Evolutionary conservation across 2,888 invertebrate genomes (phyloP).

Genomic region (Melipona bicolor): DNA sequence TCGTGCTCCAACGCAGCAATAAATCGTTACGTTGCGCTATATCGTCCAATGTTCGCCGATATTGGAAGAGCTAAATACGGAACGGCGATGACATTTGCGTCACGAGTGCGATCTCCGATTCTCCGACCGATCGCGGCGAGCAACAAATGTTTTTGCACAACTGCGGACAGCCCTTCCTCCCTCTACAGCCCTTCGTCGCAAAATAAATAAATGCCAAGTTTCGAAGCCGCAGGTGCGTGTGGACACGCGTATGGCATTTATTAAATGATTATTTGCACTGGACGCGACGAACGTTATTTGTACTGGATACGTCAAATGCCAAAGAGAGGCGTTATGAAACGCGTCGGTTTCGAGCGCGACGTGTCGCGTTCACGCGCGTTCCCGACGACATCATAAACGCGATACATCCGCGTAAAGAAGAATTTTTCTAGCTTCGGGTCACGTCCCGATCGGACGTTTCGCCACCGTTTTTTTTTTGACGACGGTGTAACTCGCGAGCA

Average conservation of each 20-base stretch:
- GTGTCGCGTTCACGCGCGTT: not conserved
- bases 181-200: not conserved
- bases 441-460: constrained; percentile 29
- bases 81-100: constrained; percentile 48
- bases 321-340: constrained; percentile 54
- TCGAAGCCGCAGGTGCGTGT: constrained; percentile 50
- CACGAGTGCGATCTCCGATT: constrained; percentile 16
- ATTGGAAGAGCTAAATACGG: not conserved
- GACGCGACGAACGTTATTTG: constrained; percentile 61
- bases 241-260: constrained; percentile 60
- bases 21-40: too few species aligned
- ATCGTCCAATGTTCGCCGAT: not conserved
- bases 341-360: not conserved
- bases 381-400: constrained; percentile 17
- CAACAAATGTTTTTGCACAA: constrained; percentile 25
- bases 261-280: constrained; percentile 66
- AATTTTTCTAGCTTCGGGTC: constrained; percentile 57
- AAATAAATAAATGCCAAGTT: constrained; percentile 58
- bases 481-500: not conserved
- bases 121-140: not conserved
- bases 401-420: constrained; percentile 3
- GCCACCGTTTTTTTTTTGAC: constrained; percentile 3
- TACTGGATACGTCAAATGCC: constrained; percentile 66
- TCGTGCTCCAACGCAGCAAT: too few species aligned
- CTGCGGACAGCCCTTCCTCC: not conserved